A percentile compares a stretch with the other conserved stretches of the same genome.
Conservation (phyloP, 1,140 invertebrate species). For the Musca domestica region DNA sequence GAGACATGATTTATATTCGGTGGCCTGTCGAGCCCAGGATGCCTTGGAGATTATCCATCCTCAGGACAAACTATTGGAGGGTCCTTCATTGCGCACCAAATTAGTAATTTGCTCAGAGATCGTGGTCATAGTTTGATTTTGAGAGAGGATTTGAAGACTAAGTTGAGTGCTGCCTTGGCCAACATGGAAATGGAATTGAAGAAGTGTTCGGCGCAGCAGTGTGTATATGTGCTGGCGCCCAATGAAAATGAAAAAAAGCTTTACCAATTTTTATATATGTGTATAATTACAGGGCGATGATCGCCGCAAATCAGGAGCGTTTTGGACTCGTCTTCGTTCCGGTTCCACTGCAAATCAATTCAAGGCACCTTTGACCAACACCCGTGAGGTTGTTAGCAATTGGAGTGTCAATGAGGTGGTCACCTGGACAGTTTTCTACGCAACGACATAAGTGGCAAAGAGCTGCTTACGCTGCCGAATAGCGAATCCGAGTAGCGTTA, state of each 20-base stretch:
- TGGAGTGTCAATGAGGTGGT: slow-evolving; percentile 75
- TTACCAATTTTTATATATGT: neutral
- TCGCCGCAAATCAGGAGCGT: slow-evolving; percentile 50
- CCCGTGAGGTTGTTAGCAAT: slow-evolving; percentile 53
- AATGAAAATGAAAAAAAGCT: slow-evolving; percentile 53
- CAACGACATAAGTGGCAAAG: slow-evolving; percentile 89
- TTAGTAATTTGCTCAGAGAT: slow-evolving; percentile 66
- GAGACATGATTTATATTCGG: slow-evolving; percentile 68
- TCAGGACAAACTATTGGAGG: slow-evolving; percentile 73
- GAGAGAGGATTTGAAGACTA: slow-evolving; percentile 64
- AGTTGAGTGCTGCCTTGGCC: slow-evolving; percentile 64
- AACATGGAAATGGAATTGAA: slow-evolving; percentile 69
- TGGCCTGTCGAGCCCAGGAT: slow-evolving; percentile 70
- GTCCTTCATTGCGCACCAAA: slow-evolving; percentile 62
- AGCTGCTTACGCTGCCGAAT: slow-evolving; percentile 83
- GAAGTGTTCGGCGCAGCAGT: slow-evolving; percentile 62
- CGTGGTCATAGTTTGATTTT: slow-evolving; percentile 65
- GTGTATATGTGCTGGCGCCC: slow-evolving; percentile 57
- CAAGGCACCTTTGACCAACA: slow-evolving; percentile 41
- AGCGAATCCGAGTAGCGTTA: too few relatives aligned
- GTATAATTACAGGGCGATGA: slow-evolving; percentile 56
- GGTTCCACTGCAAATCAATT: slow-evolving; percentile 54
- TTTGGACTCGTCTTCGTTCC: slow-evolving; percentile 57
- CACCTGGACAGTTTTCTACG: slow-evolving; percentile 82
- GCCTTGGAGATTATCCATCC: slow-evolving; percentile 80